Evolutionary conservation across 2,888 invertebrate species (phyloP).

Genomic region (Tubiluchus corallicola): DNA sequence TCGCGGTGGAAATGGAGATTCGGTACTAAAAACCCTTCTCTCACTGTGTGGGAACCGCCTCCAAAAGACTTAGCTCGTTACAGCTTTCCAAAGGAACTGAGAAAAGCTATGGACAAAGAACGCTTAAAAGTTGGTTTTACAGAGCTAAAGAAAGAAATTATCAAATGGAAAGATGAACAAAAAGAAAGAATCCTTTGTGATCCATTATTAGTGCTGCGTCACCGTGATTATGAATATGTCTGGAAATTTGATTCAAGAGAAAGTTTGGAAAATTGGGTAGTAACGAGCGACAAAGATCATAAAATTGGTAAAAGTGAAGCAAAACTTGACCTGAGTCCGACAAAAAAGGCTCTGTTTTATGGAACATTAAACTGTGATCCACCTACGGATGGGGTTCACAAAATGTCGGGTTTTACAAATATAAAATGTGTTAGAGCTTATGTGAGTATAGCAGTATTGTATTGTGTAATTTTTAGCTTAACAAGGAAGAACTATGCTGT

Average conservation of each 20-base stretch:
- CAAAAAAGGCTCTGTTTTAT: constrained; percentile 32
- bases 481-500: too few species aligned
- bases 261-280: constrained; percentile 47
- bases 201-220: constrained; percentile 26
- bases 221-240: constrained; percentile 49
- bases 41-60: constrained; percentile 3
- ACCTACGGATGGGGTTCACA: constrained; percentile 59
- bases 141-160: constrained; percentile 45
- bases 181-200: constrained; percentile 44
- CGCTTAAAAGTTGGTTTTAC: constrained; percentile 37
- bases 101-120: too few species aligned
- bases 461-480: too few species aligned
- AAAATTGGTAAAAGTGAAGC: constrained; percentile 53
- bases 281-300: constrained; percentile 59
- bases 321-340: constrained; percentile 42
- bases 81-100: too few species aligned
- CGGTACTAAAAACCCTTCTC: too few species aligned
- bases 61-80: too few species aligned
- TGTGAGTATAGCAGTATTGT: constrained; percentile 32
- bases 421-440: constrained; percentile 45
- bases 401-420: constrained; percentile 61
- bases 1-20: too few species aligned
- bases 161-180: constrained; percentile 45
- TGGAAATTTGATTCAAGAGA: constrained; percentile 48
- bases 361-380: constrained; percentile 35